phyloP scores from a whole-genome alignment of 1,140 invertebrate genomes.

The Dinothrombium tinctorium region DNA sequence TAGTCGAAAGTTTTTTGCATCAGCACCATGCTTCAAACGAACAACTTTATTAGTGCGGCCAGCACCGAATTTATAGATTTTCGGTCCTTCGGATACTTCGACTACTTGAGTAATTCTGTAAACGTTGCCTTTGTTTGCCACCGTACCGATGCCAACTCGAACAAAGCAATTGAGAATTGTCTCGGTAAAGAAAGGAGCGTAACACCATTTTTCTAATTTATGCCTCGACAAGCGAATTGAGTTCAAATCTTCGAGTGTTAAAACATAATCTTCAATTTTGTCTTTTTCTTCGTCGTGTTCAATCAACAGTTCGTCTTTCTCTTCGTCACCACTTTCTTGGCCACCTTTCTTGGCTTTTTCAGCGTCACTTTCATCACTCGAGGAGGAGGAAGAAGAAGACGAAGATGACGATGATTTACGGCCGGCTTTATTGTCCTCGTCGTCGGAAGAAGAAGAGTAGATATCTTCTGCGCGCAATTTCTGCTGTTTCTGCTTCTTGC shows the following conservation, averaged over 20 bases:
- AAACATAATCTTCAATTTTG: conserved; percentile 28
- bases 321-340: conserved; percentile 17
- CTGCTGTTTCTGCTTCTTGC: conserved; percentile 33
- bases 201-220: conserved; percentile 81
- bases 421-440: conserved; percentile 14
- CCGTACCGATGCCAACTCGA: conserved; percentile 75
- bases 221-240: conserved; percentile 66
- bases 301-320: neutral
- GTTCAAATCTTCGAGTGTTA: conserved; percentile 53
- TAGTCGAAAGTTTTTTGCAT: conserved; percentile 66
- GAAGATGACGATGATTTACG: conserved; percentile 17
- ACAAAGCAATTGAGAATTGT: conserved; percentile 83
- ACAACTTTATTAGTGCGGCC: conserved; percentile 78
- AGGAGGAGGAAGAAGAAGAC: conserved; percentile 12
- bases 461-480: conserved; percentile 78
- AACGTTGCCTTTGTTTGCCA: conserved; percentile 46
- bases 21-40: conserved; percentile 47
- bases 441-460: conserved; percentile 59
- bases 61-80: conserved; percentile 57
- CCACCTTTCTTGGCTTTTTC: conserved; percentile 17
- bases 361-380: conserved; percentile 12
- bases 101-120: conserved; percentile 84
- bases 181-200: conserved; percentile 78
- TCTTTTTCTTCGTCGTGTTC: conserved; percentile 18
- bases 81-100: conserved; percentile 82